Percentiles rank a stretch among this genome's conserved stretches.
Conservation (phyloP, 2,888 invertebrate species). For the Stenotaenia linearis region DNA sequence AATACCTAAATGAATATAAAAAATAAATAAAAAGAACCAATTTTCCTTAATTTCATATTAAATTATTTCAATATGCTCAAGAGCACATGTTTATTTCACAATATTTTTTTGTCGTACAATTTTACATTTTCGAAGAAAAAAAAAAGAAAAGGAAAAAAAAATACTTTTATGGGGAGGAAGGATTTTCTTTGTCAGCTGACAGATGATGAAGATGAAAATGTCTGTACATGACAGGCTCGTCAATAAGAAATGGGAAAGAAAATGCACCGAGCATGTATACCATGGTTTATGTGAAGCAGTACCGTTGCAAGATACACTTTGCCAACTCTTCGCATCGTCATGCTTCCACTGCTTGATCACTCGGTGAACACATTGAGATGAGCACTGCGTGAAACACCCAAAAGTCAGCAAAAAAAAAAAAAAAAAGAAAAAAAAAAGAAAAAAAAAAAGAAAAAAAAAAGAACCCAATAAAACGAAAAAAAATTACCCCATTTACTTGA, state of each 20-base stretch:
- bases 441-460: neutral
- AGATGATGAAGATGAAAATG: slow-evolving; percentile 6
- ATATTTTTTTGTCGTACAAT: slow-evolving; percentile 17
- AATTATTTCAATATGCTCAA: slow-evolving; percentile 14
- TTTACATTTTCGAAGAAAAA: slow-evolving; percentile 17
- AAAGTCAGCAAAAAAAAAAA: slow-evolving; percentile 30
- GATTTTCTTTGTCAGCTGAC: slow-evolving; percentile 17
- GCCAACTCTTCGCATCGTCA: slow-evolving; percentile 32
- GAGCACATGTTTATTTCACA: neutral
- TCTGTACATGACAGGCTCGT: slow-evolving; percentile 26
- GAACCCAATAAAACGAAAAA: neutral
- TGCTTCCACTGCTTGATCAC: slow-evolving; percentile 32
- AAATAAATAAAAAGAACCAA: slow-evolving; percentile 7
- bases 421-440: neutral
- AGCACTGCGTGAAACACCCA: slow-evolving; percentile 32
- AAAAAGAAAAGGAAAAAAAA: neutral
- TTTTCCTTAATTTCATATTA: slow-evolving; percentile 21
- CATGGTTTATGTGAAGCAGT: slow-evolving; percentile 31
- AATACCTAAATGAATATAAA: slow-evolving; percentile 24
- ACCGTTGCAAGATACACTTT: slow-evolving; percentile 28
- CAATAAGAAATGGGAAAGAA: slow-evolving; percentile 17
- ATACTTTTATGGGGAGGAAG: slow-evolving; percentile 21
- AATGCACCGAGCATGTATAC: slow-evolving; percentile 27
- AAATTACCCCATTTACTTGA: neutral
- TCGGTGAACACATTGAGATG: slow-evolving; percentile 30